A percentile compares a stretch with the other conserved stretches of the same genome.
These are phyloP conservation scores for Psittacula cyanocephala DNA, from an alignment of 2,113 vertebrate genomes.

Conservation along the genomic window DNA sequence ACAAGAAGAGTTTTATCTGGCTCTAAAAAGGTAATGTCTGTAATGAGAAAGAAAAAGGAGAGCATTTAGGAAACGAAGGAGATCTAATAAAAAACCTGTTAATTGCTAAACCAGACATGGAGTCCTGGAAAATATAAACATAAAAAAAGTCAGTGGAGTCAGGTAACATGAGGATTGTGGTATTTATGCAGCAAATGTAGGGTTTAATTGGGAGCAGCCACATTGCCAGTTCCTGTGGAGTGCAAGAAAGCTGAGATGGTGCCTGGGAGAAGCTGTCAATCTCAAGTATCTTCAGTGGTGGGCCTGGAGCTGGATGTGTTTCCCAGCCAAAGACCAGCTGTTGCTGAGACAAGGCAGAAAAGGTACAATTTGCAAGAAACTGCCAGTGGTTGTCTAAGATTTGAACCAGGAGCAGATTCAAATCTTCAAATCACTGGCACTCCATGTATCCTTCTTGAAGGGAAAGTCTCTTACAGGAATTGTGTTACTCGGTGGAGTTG, in stretches of 20 bases:
- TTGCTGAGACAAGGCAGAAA: neutral
- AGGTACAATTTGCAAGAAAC: neutral
- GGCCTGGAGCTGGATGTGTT: neutral
- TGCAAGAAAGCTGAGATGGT: neutral
- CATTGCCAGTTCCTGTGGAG: neutral
- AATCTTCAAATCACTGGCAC: neutral
- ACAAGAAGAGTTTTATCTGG: neutral
- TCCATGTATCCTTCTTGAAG: neutral
- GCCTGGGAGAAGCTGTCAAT: neutral
- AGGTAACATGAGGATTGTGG: neutral
- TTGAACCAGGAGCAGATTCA: neutral
- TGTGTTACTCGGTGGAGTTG: neutral
- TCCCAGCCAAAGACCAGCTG: neutral
- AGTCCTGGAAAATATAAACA: conserved; percentile 15
- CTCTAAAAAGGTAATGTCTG: neutral
- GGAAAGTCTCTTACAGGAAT: neutral
- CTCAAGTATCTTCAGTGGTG: neutral
- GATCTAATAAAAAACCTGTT: conserved; percentile 44
- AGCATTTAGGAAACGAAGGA: conserved; percentile 30
- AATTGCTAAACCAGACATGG: conserved; percentile 31
- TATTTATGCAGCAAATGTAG: neutral
- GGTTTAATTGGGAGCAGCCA: conserved; percentile 4
- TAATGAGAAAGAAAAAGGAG: conserved; percentile 24
- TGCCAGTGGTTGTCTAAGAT: neutral
- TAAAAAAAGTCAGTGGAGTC: neutral